Evolutionary conservation across 1,140 invertebrate genomes (phyloP), one percentile per base, ranked within the genome.

Genomic region (Sarcophaga bullata): DNA sequence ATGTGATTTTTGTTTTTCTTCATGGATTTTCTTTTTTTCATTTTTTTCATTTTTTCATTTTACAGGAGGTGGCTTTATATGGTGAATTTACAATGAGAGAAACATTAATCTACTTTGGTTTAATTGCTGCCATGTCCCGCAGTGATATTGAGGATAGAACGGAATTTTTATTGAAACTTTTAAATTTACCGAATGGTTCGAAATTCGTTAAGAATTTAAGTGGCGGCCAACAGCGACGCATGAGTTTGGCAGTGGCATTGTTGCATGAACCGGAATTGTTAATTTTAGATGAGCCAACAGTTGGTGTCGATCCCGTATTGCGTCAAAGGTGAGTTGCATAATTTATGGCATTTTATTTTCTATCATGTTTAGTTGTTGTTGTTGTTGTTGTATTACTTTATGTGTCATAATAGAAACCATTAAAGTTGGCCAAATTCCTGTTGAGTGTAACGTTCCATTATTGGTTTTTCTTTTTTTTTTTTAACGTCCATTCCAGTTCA

Each of bases 261-360:
- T 91, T 98, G 25, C 95, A 98, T 62, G 95, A 97, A 83, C 97
- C 97, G 0, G 96, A 98, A 90, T 91, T 98, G 0, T 91, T 99
- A 25, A 98, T 99, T 86, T 91, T 98, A 73, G 97, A 99, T 87
- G 97, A 98, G 87, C 97, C 97, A 0, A 98, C 97, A 2, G 97
- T 98, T 8, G 98, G 98, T 54, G 97, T 99, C 0, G 98, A 99
- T 91, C 98, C 98, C 1, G 93, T 99, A 6, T 91, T 99, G 2
- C 93, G 98, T 85, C 95, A 98, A 89, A 96, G 95, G 95, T 94
- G 88, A 85, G 83, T 85, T 37, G 25, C 25, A 37, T 37, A 37
- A 37, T 37, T 37, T 4, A 37, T 37, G 25, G 25, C 25, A 80
- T 58, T 81, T 9, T 48, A 58, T 10, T 54, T 54, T 54, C 52